These are phyloP conservation scores for Phenganax marumi DNA, from an alignment of 92 coral and sea anemone species.

Conservation along the genomic window DNA sequence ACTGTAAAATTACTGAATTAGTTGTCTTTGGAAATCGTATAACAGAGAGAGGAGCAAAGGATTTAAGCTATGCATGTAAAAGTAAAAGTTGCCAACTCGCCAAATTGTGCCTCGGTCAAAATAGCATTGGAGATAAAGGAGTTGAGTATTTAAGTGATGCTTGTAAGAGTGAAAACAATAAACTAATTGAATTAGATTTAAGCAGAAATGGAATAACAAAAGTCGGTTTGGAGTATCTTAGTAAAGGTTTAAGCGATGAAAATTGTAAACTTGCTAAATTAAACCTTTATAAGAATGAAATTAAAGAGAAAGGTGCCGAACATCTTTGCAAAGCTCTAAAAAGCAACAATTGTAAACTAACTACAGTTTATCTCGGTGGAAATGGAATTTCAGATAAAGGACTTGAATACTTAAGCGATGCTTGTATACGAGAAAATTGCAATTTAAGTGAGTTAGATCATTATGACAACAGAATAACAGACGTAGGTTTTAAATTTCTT, in stretches of 20 bases:
- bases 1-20: not conserved
- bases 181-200: not conserved
- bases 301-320: not conserved
- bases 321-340: not conserved
- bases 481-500: not conserved
- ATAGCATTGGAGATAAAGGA: not conserved
- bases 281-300: not conserved
- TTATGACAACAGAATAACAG: not conserved
- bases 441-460: not conserved
- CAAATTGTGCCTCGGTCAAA: not conserved
- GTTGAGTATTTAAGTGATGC: conserved; percentile 2
- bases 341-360: conserved; percentile 18
- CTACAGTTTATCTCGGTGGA: not conserved
- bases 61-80: not conserved
- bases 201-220: not conserved
- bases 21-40: not conserved
- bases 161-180: not conserved
- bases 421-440: not conserved
- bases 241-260: not conserved
- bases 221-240: conserved; percentile 6
- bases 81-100: not conserved
- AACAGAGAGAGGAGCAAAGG: not conserved
- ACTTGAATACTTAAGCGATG: not conserved
- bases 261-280: conserved; percentile 21
- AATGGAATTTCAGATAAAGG: not conserved